A percentile compares a stretch with the other conserved stretches of the same genome.
These are phyloP conservation scores for Pteropus alecto DNA, from an alignment of 2,113 vertebrate species.

Conservation along the genomic window DNA sequence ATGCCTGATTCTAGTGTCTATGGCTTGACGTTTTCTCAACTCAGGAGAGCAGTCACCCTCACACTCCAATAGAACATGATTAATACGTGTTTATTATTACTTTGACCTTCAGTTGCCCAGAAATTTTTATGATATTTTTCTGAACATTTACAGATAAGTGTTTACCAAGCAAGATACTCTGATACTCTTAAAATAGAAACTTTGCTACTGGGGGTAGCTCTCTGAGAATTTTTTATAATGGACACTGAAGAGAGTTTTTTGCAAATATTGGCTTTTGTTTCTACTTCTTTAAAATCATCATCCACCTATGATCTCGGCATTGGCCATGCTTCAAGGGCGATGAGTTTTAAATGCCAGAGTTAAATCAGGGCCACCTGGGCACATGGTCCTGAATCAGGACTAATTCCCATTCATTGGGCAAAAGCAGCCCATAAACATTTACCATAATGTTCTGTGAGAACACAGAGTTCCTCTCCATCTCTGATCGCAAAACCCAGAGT, in stretches of 20 bases:
- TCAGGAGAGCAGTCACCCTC: background rate
- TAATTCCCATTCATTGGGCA: fast-evolving
- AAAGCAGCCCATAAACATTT: background rate
- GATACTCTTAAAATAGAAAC: background rate
- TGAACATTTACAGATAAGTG: background rate
- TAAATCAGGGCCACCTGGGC: background rate
- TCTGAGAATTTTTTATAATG: background rate
- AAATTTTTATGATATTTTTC: background rate
- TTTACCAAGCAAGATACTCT: background rate
- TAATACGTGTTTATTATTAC: background rate
- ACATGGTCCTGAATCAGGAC: background rate
- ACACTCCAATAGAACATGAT: background rate
- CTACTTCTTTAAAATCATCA: background rate
- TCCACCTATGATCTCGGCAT: background rate
- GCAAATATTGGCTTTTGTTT: constrained; percentile 1
- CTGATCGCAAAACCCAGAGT: background rate
- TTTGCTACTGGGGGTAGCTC: background rate
- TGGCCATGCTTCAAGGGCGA: background rate
- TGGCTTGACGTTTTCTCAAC: background rate
- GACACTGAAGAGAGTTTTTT: background rate
- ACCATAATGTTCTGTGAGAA: background rate
- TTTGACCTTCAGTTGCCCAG: background rate
- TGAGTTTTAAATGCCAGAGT: background rate
- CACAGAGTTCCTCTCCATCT: background rate
- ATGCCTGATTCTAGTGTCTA: background rate